Conservation (phyloP, 2,888 invertebrate species). For the Acrobasis repandana region DNA sequence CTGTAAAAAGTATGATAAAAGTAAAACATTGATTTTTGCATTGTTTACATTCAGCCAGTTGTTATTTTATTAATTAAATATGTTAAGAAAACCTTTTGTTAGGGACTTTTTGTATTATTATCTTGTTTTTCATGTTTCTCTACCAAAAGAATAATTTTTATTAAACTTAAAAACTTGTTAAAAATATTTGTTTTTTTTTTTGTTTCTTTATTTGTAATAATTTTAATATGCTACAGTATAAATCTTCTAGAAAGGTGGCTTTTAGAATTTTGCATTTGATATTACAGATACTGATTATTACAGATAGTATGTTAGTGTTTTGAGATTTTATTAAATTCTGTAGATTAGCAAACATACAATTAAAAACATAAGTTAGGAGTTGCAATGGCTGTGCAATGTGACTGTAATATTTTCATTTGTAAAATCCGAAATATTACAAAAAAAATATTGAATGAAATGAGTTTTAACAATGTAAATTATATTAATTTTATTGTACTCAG, state of each 20-base stretch:
- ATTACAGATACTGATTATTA: slow-evolving; percentile 5
- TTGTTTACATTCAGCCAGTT: neutral
- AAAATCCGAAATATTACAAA: neutral
- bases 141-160: neutral
- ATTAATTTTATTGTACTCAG: no score
- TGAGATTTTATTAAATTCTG: slow-evolving; percentile 33
- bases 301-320: slow-evolving; percentile 30
- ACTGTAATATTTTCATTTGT: neutral
- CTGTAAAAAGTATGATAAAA: neutral
- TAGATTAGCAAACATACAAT: neutral
- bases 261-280: slow-evolving; percentile 4
- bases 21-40: neutral
- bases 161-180: slow-evolving; percentile 1
- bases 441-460: no score
- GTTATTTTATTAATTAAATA: neutral
- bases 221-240: neutral
- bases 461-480: no score
- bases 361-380: neutral
- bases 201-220: slow-evolving; percentile 3
- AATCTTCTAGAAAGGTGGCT: neutral
- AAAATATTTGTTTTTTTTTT: slow-evolving; percentile 25
- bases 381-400: slow-evolving; percentile 16
- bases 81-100: neutral
- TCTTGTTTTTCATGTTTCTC: neutral
- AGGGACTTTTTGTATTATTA: neutral